Conservation (phyloP, 2,797 vertebrate genomes). For the Merluccius polli region DNA sequence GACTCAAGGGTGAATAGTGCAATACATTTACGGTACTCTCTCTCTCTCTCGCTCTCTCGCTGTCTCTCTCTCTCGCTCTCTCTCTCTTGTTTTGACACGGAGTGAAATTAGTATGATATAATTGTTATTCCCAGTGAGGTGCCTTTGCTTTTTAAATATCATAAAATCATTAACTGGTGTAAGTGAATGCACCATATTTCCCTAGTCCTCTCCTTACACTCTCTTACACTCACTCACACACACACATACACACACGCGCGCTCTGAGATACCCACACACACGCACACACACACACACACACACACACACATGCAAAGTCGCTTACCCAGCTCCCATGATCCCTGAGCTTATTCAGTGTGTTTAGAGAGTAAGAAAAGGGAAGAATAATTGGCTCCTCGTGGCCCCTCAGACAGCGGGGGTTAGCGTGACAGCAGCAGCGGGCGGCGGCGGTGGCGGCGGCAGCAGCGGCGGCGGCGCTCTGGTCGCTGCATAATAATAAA, state of each 20-base stretch:
- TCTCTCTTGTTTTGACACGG: too few relatives aligned
- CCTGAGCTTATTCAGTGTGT: constrained; percentile 70
- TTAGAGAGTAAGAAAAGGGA: constrained; percentile 51
- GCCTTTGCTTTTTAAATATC: constrained; percentile 66
- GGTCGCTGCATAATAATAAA: constrained; percentile 33
- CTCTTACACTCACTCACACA: constrained; percentile 21
- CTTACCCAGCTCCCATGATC: constrained; percentile 61
- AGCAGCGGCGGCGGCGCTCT: constrained; percentile 31
- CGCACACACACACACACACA: constrained; percentile 11
- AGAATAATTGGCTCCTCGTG: constrained; percentile 46
- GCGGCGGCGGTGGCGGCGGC: constrained; percentile 30
- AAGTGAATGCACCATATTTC: constrained; percentile 65
- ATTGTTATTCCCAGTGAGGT: constrained; percentile 62
- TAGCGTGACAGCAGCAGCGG: constrained; percentile 41
- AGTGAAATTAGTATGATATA: constrained; percentile 31
- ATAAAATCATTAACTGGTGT: constrained; percentile 72
- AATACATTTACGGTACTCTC: too few relatives aligned
- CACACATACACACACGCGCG: constrained; percentile 13
- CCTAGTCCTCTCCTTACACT: constrained; percentile 32
- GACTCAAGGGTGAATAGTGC: too few relatives aligned
- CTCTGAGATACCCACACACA: constrained; percentile 3
- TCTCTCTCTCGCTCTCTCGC: too few relatives aligned
- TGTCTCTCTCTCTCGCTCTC: too few relatives aligned
- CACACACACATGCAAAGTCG: constrained; percentile 29
- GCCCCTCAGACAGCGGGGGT: constrained; percentile 46